These are phyloP conservation scores for Semotilus atromaculatus DNA, from an alignment of 2,797 vertebrate species.

Conservation along the genomic window DNA sequence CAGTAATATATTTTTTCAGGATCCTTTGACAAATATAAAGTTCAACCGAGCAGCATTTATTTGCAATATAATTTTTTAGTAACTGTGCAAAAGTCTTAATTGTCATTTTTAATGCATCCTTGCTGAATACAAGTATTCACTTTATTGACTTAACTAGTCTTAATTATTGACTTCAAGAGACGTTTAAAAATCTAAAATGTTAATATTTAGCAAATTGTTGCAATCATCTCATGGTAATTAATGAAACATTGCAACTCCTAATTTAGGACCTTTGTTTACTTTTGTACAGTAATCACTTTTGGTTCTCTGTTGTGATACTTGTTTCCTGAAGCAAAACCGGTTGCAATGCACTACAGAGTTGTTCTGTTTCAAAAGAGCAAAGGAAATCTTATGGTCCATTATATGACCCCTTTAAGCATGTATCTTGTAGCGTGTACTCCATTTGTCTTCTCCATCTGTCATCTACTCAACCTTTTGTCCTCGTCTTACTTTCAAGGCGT, in stretches of 20 bases:
- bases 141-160: neutral
- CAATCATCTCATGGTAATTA: neutral
- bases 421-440: neutral
- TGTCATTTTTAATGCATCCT: neutral
- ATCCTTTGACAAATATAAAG: neutral
- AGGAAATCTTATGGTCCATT: neutral
- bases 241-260: neutral
- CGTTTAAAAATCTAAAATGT: neutral
- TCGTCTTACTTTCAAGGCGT: neutral
- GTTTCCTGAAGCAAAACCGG: neutral
- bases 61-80: neutral
- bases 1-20: neutral
- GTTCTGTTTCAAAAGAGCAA: slow-evolving; percentile 2
- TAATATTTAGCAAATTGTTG: neutral
- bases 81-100: neutral
- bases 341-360: neutral
- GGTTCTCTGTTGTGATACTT: neutral
- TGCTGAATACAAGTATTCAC: neutral
- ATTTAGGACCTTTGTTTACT: neutral
- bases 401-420: slow-evolving; percentile 5
- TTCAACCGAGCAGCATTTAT: neutral
- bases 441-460: slow-evolving; percentile 30
- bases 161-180: neutral
- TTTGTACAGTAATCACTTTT: neutral
- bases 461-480: slow-evolving; percentile 5